phyloP scores from a whole-genome alignment of 2,113 vertebrate species.

The Mesoclemmys tuberculata region DNA sequence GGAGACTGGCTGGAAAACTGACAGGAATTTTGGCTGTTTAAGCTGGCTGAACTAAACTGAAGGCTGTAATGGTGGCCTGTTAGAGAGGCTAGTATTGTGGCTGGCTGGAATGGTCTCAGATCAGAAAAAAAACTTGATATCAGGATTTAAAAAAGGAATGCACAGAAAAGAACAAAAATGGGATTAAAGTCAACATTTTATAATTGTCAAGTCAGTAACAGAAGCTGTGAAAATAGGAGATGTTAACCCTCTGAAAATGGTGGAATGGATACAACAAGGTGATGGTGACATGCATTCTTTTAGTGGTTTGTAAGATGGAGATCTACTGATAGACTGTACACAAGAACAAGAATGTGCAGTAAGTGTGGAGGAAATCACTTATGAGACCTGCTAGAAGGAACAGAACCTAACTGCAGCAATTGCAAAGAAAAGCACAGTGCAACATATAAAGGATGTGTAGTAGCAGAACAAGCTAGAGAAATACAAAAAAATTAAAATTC shows the following conservation, averaged over 20 bases:
- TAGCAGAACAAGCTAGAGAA: too few relatives aligned
- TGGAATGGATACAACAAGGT: neutral
- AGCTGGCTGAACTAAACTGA: neutral
- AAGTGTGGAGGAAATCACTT: too few relatives aligned
- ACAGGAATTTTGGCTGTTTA: neutral
- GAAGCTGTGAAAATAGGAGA: neutral
- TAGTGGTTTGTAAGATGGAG: too few relatives aligned
- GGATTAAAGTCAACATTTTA: neutral
- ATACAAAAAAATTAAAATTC: too few relatives aligned
- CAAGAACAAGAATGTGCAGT: neutral
- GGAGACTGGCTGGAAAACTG: too few relatives aligned
- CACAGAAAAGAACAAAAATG: neutral
- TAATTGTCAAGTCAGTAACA: neutral
- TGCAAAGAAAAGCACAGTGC: too few relatives aligned
- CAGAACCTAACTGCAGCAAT: too few relatives aligned
- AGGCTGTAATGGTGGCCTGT: neutral
- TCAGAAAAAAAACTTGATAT: neutral
- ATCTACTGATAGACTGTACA: neutral
- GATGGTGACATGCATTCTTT: neutral
- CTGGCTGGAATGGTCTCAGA: neutral
- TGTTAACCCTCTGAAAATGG: neutral
- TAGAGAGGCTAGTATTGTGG: neutral
- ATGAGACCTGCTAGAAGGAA: too few relatives aligned
- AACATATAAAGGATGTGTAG: too few relatives aligned
- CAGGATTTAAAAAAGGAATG: neutral